Evolutionary conservation across 2,113 vertebrate genomes (phyloP).

Genomic region (Prunella himalayana): DNA sequence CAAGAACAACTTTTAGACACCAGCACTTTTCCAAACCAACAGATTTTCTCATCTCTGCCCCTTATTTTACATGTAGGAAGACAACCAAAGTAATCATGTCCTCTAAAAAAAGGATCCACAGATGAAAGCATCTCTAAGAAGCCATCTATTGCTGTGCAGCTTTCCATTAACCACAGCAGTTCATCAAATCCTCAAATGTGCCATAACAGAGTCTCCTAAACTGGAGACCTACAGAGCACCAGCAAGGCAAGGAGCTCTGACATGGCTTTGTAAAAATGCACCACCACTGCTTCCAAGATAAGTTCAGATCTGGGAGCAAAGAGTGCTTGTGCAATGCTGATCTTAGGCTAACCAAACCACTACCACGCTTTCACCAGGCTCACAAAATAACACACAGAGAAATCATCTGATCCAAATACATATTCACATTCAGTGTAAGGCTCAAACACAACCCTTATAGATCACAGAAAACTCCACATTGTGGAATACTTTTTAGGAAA

Average conservation of each 20-base stretch:
- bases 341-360: background rate
- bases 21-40: background rate
- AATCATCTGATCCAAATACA: background rate
- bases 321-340: background rate
- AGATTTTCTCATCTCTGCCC: background rate
- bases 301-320: background rate
- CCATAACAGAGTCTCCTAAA: background rate
- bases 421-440: background rate
- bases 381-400: background rate
- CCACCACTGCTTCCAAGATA: background rate
- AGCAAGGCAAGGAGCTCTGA: background rate
- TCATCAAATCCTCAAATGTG: background rate
- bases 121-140: background rate
- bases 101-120: background rate
- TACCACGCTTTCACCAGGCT: background rate
- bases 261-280: fast-evolving
- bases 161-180: background rate
- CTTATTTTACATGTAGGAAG: background rate
- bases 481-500: background rate
- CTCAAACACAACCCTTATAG: background rate
- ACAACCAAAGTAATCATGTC: background rate
- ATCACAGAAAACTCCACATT: background rate
- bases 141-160: background rate
- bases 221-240: background rate
- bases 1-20: background rate